Base-by-base conservation (phyloP, 2,888 invertebrate species). In the Lordiphosa andalusiaca region DNA sequence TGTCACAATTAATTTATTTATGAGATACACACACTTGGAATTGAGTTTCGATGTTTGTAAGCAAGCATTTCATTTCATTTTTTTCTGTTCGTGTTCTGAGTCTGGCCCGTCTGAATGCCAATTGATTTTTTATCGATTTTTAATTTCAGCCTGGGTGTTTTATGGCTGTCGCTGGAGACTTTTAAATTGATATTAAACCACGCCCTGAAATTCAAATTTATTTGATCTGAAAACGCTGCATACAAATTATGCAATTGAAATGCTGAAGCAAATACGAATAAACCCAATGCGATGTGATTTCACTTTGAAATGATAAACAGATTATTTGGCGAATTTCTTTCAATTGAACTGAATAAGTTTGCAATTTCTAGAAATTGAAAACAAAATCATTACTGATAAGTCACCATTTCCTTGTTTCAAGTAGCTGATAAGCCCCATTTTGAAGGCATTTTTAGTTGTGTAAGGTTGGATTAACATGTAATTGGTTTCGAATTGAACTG, bases 1-100 rank as follows among this genome's bases (percentile, higher is more conserved):
- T 86, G 85, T 86, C 88, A 84, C 86, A 85, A 87, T 87, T 86
- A 87, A 87, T 88, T 87, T 82, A 83, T 84, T 80, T 85, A 77
- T 73, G 67, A 84, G 81, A 83, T 71, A 74, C 71, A 65, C 66
- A 58, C 67, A 63, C 62, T 37, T 41, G 36, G 42, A 37, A 48
- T 38, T 36, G 42, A 48, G 41, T 53, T 53, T 30, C 30, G 62
- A 30, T 42, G 39, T 42, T 48, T 56, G 51, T 60, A 53, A 67
- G 54, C 52, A 53, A 67, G 54, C 52, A 37, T 23, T 64, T 63
- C 33, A 10, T 33, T 48, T 39, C 19, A 0, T 12, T 25, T 30
- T 38, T 61, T 49, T 38, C 6, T 9, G 30, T 25, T 39, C 2
- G 16, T 25, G 13, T 16, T 47, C 9, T 16, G 36, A n/a, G 51